phyloP scores from a whole-genome alignment of 30 jellyfish, hydroid and myxozoan genomes.

The Rhopilema esculentum region DNA sequence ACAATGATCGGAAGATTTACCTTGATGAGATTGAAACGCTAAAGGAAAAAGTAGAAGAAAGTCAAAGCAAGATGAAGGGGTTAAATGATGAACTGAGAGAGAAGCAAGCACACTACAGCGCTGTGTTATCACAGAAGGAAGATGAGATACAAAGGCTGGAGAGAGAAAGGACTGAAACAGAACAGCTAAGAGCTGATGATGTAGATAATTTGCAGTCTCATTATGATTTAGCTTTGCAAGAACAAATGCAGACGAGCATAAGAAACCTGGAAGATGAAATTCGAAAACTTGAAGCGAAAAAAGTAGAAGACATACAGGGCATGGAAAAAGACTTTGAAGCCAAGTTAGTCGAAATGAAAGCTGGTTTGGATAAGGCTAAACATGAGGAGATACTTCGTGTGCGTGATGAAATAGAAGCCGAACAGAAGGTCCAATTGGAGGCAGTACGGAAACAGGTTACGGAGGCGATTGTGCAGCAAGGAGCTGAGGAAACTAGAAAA shows the following conservation, averaged over 20 bases:
- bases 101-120: background rate
- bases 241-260: conserved; percentile 55
- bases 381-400: background rate
- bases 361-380: background rate
- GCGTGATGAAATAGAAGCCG: conserved; percentile 3
- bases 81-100: conserved; percentile 13
- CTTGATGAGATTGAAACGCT: conserved; percentile 58
- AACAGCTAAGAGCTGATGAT: conserved; percentile 18
- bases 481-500: conserved; percentile 9
- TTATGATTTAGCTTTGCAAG: conserved; percentile 41
- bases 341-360: background rate
- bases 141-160: conserved; percentile 67
- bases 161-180: conserved; percentile 3
- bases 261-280: conserved; percentile 20
- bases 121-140: conserved; percentile 45
- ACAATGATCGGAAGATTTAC: conserved; percentile 38
- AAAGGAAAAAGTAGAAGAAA: conserved; percentile 56
- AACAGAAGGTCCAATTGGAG: conserved; percentile 15
- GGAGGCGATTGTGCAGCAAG: conserved; percentile 13
- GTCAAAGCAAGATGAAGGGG: conserved; percentile 45
- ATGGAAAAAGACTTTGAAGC: conserved; percentile 18
- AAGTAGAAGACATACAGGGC: conserved; percentile 13
- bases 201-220: conserved; percentile 69
- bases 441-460: conserved; percentile 34
- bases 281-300: conserved; percentile 51